These are phyloP conservation scores for Corvus cornix DNA, from an alignment of 2,113 vertebrate species.

Conservation along the genomic window DNA sequence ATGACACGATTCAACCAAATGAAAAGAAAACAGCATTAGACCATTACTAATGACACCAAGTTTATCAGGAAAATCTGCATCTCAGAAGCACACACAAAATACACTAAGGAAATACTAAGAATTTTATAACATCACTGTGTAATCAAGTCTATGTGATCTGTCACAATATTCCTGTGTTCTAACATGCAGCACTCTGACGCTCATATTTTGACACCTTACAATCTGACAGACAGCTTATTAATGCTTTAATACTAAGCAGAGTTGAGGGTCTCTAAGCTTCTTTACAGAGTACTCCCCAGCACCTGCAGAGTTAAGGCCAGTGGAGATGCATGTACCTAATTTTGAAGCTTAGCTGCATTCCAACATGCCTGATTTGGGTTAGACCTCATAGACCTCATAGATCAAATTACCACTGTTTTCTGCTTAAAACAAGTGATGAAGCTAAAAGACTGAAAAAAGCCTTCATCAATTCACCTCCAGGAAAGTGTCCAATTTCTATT, in stretches of 20 bases:
- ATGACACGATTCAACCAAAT: not conserved
- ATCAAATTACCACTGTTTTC: not conserved
- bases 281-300: not conserved
- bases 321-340: not conserved
- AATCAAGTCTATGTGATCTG: not conserved
- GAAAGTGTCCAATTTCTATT: not conserved
- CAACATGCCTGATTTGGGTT: not conserved
- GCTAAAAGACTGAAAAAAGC: not conserved
- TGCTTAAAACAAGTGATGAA: not conserved
- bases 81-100: not conserved
- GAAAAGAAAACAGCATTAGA: not conserved
- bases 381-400: not conserved
- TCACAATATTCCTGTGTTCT: not conserved
- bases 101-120: not conserved
- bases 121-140: not conserved
- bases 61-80: not conserved
- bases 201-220: not conserved
- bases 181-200: not conserved
- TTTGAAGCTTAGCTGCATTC: not conserved
- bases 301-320: not conserved
- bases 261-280: not conserved
- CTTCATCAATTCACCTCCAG: not conserved
- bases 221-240: not conserved
- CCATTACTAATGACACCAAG: not conserved
- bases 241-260: not conserved